These are phyloP conservation scores for Odocoileus hemionus DNA, from an alignment of 2,113 vertebrate genomes.

Conservation along the genomic window DNA sequence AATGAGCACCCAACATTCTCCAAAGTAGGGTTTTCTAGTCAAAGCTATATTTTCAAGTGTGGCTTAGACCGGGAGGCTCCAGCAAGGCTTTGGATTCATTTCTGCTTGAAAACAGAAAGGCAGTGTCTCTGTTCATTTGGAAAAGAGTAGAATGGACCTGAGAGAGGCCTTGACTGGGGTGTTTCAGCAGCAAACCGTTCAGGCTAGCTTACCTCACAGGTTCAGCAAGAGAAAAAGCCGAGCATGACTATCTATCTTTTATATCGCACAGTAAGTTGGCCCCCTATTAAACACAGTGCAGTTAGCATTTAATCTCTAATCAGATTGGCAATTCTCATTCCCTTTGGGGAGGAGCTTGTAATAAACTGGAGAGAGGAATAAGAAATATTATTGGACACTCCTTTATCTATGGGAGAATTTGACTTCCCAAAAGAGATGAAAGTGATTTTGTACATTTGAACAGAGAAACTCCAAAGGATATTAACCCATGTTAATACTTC, in stretches of 20 bases:
- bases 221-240: background rate
- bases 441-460: conserved; percentile 18
- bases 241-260: background rate
- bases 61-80: background rate
- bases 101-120: background rate
- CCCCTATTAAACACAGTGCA: background rate
- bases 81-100: background rate
- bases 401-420: background rate
- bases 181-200: background rate
- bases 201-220: background rate
- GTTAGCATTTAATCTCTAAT: background rate
- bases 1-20: background rate
- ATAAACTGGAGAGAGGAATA: background rate
- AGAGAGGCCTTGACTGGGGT: background rate
- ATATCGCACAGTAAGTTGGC: background rate
- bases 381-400: background rate
- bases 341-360: background rate
- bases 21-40: background rate
- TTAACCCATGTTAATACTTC: background rate
- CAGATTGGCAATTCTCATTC: background rate
- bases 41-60: background rate
- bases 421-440: background rate
- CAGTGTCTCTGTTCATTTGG: background rate
- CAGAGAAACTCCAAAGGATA: background rate
- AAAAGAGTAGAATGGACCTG: background rate